Conservation (phyloP, 2,888 invertebrate species). For the Axea sp. region DNA sequence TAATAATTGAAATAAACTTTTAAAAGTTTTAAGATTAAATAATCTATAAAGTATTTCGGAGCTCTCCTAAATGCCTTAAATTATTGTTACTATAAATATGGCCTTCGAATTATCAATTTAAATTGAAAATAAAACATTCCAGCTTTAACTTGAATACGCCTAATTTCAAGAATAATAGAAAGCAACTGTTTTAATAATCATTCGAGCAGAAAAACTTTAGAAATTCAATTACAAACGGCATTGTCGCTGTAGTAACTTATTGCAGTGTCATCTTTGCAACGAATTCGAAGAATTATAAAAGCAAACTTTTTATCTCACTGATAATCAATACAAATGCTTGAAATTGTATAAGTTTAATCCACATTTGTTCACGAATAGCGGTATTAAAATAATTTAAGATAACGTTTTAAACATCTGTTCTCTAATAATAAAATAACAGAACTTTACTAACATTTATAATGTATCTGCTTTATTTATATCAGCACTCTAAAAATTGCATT, state of each 20-base stretch:
- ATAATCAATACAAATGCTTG: constrained; percentile 8
- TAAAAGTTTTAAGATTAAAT: too few species aligned
- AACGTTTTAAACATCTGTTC: too few species aligned
- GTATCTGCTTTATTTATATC: too few species aligned
- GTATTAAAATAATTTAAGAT: too few species aligned
- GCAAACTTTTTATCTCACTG: constrained; percentile 6
- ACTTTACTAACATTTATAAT: too few species aligned
- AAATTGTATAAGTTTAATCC: constrained; percentile 1
- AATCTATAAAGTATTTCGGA: too few species aligned
- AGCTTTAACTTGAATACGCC: neutral
- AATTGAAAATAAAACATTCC: constrained; percentile 1
- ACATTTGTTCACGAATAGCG: constrained; percentile 2
- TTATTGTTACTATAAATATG: neutral
- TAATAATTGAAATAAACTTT: too few species aligned
- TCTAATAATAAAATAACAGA: too few species aligned
- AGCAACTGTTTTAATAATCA: constrained; percentile 6
- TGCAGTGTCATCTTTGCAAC: neutral
- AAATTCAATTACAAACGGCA: constrained; percentile 6
- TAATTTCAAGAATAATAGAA: neutral
- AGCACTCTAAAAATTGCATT: too few species aligned
- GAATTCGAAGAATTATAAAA: constrained; percentile 9
- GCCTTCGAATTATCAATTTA: neutral
- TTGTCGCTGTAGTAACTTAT: constrained; percentile 4
- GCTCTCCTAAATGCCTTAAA: too few species aligned
- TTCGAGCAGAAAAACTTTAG: neutral